phyloP scores from a whole-genome alignment of 37 sponge, comb jelly and placozoan species.

The Chondrilla cf. caribensis region DNA sequence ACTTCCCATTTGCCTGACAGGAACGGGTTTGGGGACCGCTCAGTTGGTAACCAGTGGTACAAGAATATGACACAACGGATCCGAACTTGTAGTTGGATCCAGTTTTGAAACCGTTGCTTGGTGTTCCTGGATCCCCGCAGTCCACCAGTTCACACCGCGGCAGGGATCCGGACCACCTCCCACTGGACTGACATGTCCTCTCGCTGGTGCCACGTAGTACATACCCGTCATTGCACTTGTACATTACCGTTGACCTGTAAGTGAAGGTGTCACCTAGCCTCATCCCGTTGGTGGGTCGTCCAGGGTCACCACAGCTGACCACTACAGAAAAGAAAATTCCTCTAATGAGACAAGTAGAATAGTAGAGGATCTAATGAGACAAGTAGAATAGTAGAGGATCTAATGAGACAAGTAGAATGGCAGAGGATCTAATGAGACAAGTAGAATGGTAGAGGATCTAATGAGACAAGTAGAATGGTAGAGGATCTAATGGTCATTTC shows the following conservation, averaged over 20 bases:
- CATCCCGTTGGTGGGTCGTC: constrained; percentile 38
- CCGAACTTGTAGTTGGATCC: constrained; percentile 16
- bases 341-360: too few species aligned
- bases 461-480: too few species aligned
- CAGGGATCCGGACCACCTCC: constrained; percentile 52
- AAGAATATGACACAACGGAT: constrained; percentile 35
- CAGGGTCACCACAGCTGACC: constrained; percentile 44
- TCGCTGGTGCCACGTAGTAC: constrained; percentile 26
- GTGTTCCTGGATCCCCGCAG: constrained; percentile 24
- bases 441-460: too few species aligned
- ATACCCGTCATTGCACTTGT: constrained; percentile 42
- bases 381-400: too few species aligned
- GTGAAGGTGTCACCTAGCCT: constrained; percentile 1
- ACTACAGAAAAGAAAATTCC: constrained; percentile 31
- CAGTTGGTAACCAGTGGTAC: constrained; percentile 30
- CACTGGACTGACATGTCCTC: constrained; percentile 43
- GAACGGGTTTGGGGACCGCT: constrained; percentile 11
- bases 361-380: too few species aligned
- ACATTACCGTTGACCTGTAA: constrained; percentile 20
- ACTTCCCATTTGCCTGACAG: constrained; percentile 40
- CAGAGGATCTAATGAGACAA: too few species aligned
- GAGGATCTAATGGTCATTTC: too few species aligned
- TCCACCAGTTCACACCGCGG: constrained; percentile 50
- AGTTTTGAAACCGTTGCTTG: constrained; percentile 6
- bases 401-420: too few species aligned